A percentile compares a stretch with the other conserved stretches of the same genome.
Evolutionary conservation across 2,888 invertebrate genomes (phyloP).

Genomic region (Dexiosoma caninum): DNA sequence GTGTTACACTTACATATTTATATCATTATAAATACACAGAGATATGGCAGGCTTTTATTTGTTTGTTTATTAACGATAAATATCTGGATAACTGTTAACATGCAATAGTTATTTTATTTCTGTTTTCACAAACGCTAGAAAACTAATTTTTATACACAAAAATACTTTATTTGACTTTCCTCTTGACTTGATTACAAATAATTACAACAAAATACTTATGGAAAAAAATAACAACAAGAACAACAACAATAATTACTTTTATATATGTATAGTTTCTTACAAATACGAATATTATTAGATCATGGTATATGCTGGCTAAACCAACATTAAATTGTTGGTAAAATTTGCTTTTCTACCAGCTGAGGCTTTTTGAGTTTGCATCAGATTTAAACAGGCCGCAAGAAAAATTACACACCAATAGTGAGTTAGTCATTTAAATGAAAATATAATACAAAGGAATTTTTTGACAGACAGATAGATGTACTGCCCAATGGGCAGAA

Average conservation of each 20-base stretch:
- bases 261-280: conserved; percentile 20
- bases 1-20: not conserved
- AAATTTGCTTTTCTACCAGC: conserved; percentile 35
- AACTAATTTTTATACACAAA: conserved; percentile 21
- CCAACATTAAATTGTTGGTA: conserved; percentile 42
- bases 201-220: conserved; percentile 50
- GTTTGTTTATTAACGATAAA: conserved; percentile 46
- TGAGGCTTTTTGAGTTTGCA: conserved; percentile 49
- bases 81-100: conserved; percentile 58
- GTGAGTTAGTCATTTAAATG: conserved; percentile 10
- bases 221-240: conserved; percentile 27
- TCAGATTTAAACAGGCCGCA: conserved; percentile 60
- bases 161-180: too few species aligned
- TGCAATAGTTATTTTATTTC: conserved; percentile 51
- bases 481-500: not conserved
- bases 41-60: too few species aligned
- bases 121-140: conserved; percentile 29
- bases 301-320: conserved; percentile 22
- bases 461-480: conserved; percentile 23
- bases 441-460: conserved; percentile 23
- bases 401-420: conserved; percentile 51
- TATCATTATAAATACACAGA: not conserved
- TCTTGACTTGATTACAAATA: conserved; percentile 64
- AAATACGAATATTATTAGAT: not conserved
- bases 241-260: conserved; percentile 38